Percentiles rank a stretch among this genome's conserved stretches.
Evolutionary conservation across 2,797 vertebrate genomes (phyloP).

Genomic region (Momotus momota): DNA sequence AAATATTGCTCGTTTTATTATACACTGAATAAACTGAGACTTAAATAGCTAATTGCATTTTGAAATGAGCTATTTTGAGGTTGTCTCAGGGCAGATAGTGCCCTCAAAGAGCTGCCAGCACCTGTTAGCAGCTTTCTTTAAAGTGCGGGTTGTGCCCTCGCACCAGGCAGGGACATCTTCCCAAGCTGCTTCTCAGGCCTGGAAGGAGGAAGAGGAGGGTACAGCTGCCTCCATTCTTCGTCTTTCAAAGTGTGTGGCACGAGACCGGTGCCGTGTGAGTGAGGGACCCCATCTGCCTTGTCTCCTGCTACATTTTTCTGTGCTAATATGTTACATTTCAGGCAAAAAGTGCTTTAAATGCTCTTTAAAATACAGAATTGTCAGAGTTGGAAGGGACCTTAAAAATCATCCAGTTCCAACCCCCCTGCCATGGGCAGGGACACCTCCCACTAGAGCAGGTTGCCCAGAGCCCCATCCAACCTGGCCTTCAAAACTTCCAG

Average conservation of each 20-base stretch:
- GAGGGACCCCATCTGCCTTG: not conserved
- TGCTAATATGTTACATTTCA: not conserved
- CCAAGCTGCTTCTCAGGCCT: not conserved
- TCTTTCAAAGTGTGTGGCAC: accelerated
- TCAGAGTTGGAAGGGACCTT: no score
- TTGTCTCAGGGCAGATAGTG: not conserved
- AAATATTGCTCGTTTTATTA: not conserved
- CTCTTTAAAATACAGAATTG: not conserved
- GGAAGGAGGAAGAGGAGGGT: not conserved
- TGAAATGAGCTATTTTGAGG: not conserved
- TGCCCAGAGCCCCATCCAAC: no score
- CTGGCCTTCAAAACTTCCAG: no score
- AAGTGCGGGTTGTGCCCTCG: not conserved
- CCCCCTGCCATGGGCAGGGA: no score
- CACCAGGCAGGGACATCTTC: not conserved
- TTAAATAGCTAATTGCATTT: not conserved
- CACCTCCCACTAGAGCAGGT: no score
- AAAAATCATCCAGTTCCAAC: no score
- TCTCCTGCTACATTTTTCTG: not conserved
- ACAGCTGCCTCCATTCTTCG: not conserved
- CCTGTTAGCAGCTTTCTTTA: not conserved
- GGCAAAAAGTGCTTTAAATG: not conserved
- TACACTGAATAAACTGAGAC: accelerated
- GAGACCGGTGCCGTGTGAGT: not conserved
- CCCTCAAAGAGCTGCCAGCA: accelerated